Base-by-base conservation (phyloP, 2,797 vertebrate species). In the Lacerta bilineata region DNA sequence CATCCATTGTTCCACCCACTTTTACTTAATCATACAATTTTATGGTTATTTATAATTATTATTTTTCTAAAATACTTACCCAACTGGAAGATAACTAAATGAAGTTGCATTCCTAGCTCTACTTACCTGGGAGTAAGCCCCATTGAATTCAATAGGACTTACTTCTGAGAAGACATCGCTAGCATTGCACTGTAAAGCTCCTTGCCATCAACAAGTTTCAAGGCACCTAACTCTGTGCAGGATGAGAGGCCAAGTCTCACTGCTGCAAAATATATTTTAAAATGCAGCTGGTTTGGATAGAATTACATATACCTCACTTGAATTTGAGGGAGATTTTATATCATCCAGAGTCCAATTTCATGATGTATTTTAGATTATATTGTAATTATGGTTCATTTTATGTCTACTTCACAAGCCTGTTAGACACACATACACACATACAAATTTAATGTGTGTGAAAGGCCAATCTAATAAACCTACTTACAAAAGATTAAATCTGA, bases 241-340 rank as follows among this genome's bases (percentile, higher is more conserved):
- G 71, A 43, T 87, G 18, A 4, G 68, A 81, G 33, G 55, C 50
- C 39, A 87, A 46, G 13, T 20, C n/a, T 20, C 4, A 50, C 39
- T 33, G 41, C 78, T 61, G 59, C 55, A 87, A 87, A 87, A 64
- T 81, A 61, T 74, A 61, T 87, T 77, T 87, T 81, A 64, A 87
- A 87, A 74, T 81, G 66, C 77, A 88, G 2, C n/a, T 25, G 1
- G 86, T 91, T 87, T 41, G 33, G 6, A 64, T 74, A 85, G 7
- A 79, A 84, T 81, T 68, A 15, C 41, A 13, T 27, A n/a, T 6
- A 2, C 27, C 8, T 77, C 23, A 39, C 17, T 85, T 83, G 55
- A 87, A 87, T 68, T 83, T 75, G 39, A 75, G 25, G 18, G 64
- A 75, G 27, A 85, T 66, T 74, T 76, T 81, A 55, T 76, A 87